Percentiles rank a stretch among this genome's conserved stretches.
Evolutionary conservation across 1,140 invertebrate genomes (phyloP).

Genomic region (Dryas iulia): DNA sequence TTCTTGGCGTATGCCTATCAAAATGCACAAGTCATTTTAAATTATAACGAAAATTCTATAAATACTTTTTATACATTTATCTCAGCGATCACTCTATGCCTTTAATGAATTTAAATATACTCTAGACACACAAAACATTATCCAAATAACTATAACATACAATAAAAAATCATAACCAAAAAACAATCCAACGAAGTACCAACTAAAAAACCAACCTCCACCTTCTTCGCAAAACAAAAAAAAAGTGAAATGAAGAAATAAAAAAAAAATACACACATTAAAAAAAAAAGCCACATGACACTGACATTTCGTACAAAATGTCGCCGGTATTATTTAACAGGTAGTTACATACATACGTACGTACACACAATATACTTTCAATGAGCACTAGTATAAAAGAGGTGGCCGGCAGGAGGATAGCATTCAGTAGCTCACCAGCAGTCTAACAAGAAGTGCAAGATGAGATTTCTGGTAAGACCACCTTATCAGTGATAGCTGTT

Average conservation of each 20-base stretch:
- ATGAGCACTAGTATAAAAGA: constrained; percentile 66
- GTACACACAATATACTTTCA: constrained; percentile 34
- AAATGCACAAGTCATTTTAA: too few relatives aligned
- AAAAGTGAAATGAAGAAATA: not conserved
- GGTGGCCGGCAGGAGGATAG: constrained; percentile 36
- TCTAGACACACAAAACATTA: too few relatives aligned
- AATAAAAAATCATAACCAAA: not conserved
- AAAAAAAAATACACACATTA: not conserved
- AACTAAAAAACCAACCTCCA: not conserved
- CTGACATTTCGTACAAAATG: constrained; percentile 27
- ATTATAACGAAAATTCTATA: too few relatives aligned
- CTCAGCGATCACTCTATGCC: too few relatives aligned
- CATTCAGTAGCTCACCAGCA: constrained; percentile 76
- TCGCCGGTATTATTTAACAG: constrained; percentile 23
- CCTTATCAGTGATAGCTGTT: constrained; percentile 19
- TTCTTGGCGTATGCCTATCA: too few relatives aligned
- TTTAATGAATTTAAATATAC: too few relatives aligned
- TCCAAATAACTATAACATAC: too few relatives aligned
- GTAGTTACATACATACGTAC: constrained; percentile 12
- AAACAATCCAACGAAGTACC: too few relatives aligned
- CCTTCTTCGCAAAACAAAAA: too few relatives aligned
- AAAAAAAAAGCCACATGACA: constrained; percentile 20
- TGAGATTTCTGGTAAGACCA: constrained; percentile 74
- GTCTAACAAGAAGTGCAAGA: constrained; percentile 75
- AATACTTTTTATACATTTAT: too few relatives aligned